Conservation (phyloP, 2,113 vertebrate genomes). For the Callipepla californica region DNA sequence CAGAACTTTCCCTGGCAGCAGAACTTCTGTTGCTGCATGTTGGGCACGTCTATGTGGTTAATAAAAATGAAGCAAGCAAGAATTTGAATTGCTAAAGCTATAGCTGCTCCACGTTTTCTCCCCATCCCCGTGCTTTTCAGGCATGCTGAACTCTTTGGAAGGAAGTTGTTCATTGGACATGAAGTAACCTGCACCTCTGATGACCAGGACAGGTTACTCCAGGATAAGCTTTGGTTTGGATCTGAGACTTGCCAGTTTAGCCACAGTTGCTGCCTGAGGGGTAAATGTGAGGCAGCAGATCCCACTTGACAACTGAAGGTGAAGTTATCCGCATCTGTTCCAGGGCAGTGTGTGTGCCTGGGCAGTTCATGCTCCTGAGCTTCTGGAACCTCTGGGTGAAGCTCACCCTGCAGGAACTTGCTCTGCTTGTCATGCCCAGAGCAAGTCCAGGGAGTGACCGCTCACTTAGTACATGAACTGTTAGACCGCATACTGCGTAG, state of each 20-base stretch:
- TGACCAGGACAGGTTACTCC: background rate
- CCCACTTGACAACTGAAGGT: background rate
- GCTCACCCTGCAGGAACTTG: conserved; percentile 53
- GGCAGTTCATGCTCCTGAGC: background rate
- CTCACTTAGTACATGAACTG: background rate
- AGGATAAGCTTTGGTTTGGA: conserved; percentile 16
- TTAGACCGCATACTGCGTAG: background rate
- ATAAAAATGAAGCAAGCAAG: conserved; percentile 55
- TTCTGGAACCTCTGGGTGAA: background rate
- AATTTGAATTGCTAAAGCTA: conserved; percentile 14
- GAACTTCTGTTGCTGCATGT: conserved; percentile 32
- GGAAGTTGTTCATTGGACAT: background rate
- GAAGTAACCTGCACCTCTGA: conserved; percentile 45
- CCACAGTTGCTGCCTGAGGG: background rate
- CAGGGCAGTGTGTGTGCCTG: rapidly evolving
- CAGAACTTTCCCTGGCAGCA: background rate
- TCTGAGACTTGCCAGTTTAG: conserved; percentile 16
- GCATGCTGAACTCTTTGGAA: background rate
- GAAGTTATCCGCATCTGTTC: background rate
- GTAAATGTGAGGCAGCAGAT: background rate
- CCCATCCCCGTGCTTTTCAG: background rate
- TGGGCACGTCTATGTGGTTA: conserved; percentile 15
- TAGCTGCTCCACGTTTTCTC: background rate
- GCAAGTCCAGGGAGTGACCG: background rate
- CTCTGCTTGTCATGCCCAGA: background rate